Evolutionary conservation across 2,888 invertebrate genomes (phyloP), one percentile per base, ranked within the genome.

Genomic region (Zygothrica quintamaculata): DNA sequence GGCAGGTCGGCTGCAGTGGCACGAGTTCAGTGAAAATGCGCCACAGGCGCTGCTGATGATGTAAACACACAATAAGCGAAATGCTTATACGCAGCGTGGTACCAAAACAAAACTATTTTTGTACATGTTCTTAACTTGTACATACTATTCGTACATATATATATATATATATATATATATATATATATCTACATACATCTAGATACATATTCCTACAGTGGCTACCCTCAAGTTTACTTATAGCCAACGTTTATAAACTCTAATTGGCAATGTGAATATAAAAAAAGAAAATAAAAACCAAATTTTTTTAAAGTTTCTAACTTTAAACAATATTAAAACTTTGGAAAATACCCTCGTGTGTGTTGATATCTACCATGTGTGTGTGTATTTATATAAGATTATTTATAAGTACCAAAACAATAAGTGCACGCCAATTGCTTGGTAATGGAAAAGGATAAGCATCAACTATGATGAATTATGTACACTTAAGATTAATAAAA

Each of bases 51-150:
- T 42, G 47, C 34, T 26, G 77, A 48, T 77, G 73, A 75, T 67
- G 67, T 67, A 77, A 78, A 81, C 78, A 84, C 34, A 13, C 31
- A 58, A 34, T n/a, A 25, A n/a, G 18, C 29, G 16, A 42, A 77
- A 40, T 36, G 44, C 62, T 62, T 61, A 84, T 80, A 80, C 69
- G 74, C 74, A 34, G 48, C 52, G 61, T 70, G 51, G 55, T 44
- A 34, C 67, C 2, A 11, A 37, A 16, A 15, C 6, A 29, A 53
- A 70, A 68, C 55, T 61, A 61, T 68, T 68, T 60, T 42, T 33
- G 15, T 26, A 18, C 46, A 40, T 37, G 0, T 8, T 42, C 26
- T 9, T 48, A 66, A 67, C 46, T 33, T 44, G 16, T n/a, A 31
- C 13, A 42, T 39, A 22, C 18, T 2, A 22, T 5, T 22, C 5